phyloP scores from a whole-genome alignment of 2,797 vertebrate genomes.

The Myiotriccus ornatus region DNA sequence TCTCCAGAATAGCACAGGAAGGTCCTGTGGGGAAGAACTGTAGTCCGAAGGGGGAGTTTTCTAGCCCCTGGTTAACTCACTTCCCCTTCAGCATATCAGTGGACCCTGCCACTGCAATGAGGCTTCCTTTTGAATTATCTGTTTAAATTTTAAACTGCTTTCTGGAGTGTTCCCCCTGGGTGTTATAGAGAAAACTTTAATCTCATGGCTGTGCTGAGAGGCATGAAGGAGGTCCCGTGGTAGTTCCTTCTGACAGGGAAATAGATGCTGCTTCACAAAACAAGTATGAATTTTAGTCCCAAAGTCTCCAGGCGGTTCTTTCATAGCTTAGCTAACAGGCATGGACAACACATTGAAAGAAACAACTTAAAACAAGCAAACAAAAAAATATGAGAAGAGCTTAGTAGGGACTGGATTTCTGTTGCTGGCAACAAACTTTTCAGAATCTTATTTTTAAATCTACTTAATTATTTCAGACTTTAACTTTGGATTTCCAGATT shows the following conservation, averaged over 20 bases:
- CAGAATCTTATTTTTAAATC: neutral
- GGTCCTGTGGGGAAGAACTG: neutral
- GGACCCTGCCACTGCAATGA: neutral
- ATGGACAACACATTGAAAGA: neutral
- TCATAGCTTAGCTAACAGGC: neutral
- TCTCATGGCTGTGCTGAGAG: constrained; percentile 18
- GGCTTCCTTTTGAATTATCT: constrained; percentile 33
- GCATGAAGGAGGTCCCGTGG: neutral
- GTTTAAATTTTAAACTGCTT: constrained; percentile 53
- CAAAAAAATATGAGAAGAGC: neutral
- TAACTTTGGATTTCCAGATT: neutral
- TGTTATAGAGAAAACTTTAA: constrained; percentile 44
- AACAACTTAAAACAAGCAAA: neutral
- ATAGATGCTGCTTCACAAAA: constrained; percentile 50
- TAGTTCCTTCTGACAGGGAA: constrained; percentile 31
- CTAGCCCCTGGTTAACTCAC: neutral
- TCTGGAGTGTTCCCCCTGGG: neutral
- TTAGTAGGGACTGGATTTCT: neutral
- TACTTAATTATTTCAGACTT: neutral
- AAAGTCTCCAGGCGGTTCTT: constrained; percentile 25
- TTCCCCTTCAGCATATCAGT: neutral
- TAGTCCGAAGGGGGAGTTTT: neutral
- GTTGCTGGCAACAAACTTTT: neutral
- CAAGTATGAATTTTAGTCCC: constrained; percentile 38
- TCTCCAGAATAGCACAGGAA: neutral